Evolutionary conservation across 1,140 invertebrate genomes (phyloP).

Genomic region (Acyrthosiphon pisum): DNA sequence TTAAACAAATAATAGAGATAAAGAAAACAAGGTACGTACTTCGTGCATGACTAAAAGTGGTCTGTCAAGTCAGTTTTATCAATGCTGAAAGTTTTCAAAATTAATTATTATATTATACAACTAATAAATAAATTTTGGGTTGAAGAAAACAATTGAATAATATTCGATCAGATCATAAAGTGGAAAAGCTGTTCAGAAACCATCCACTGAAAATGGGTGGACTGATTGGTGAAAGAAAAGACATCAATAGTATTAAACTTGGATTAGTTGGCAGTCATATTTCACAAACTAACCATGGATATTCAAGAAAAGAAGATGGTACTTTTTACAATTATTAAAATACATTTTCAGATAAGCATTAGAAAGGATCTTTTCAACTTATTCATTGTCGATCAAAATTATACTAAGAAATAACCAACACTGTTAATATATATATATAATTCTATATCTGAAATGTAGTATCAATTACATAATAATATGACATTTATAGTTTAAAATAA

Average conservation of each 20-base stretch:
- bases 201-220: slow-evolving; percentile 44
- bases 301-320: slow-evolving; percentile 49
- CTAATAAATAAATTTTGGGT: not conserved
- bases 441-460: not conserved
- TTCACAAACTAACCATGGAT: slow-evolving; percentile 50
- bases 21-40: too few species aligned
- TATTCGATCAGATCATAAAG: not conserved
- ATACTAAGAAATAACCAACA: not conserved
- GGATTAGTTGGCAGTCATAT: slow-evolving; percentile 42
- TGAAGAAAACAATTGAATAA: slow-evolving; percentile 28
- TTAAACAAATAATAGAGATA: too few species aligned
- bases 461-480: not conserved
- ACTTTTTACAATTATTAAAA: slow-evolving; percentile 51
- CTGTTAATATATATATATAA: not conserved
- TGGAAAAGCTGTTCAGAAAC: slow-evolving; percentile 47
- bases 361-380: not conserved
- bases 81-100: not conserved
- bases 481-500: not conserved
- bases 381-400: not conserved
- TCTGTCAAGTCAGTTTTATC: not conserved
- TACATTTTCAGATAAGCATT: not conserved
- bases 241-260: slow-evolving; percentile 48
- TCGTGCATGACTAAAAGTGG: not conserved
- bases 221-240: slow-evolving; percentile 22
- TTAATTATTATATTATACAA: not conserved